phyloP scores from a whole-genome alignment of 2,113 vertebrate genomes.

The Stigmatopora nigra region DNA sequence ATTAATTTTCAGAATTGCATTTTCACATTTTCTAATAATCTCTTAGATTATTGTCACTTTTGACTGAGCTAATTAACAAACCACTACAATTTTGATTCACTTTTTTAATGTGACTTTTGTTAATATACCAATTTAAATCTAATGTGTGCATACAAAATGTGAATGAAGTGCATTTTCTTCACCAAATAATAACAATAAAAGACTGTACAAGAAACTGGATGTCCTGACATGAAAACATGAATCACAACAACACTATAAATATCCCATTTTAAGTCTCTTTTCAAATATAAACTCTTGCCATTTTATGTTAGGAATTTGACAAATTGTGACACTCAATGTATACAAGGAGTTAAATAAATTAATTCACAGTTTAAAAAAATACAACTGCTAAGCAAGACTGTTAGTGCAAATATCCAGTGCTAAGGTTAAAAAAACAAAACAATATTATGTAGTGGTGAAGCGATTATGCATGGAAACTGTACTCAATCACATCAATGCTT shows the following conservation, averaged over 20 bases:
- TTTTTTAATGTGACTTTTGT: background rate
- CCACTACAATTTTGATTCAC: background rate
- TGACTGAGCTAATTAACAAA: background rate
- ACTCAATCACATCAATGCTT: slow-evolving; percentile 27
- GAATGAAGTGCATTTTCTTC: background rate
- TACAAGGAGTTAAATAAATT: slow-evolving; percentile 6
- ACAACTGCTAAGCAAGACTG: slow-evolving; percentile 14
- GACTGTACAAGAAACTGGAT: background rate
- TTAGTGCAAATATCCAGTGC: background rate
- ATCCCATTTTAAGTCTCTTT: background rate
- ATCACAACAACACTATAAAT: background rate
- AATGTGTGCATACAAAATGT: background rate
- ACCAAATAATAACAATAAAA: background rate
- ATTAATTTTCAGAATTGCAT: background rate
- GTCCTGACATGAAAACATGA: background rate
- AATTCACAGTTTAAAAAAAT: background rate
- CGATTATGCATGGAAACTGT: background rate
- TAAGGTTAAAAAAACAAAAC: background rate
- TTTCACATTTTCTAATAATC: background rate
- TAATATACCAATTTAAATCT: background rate
- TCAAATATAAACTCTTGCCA: slow-evolving; percentile 23
- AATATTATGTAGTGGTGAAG: background rate
- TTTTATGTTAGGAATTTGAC: slow-evolving; percentile 3
- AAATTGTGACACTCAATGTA: slow-evolving; percentile 7
- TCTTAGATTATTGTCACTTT: background rate